Conservation (phyloP, 2,113 vertebrate species). For the Sitta europaea region DNA sequence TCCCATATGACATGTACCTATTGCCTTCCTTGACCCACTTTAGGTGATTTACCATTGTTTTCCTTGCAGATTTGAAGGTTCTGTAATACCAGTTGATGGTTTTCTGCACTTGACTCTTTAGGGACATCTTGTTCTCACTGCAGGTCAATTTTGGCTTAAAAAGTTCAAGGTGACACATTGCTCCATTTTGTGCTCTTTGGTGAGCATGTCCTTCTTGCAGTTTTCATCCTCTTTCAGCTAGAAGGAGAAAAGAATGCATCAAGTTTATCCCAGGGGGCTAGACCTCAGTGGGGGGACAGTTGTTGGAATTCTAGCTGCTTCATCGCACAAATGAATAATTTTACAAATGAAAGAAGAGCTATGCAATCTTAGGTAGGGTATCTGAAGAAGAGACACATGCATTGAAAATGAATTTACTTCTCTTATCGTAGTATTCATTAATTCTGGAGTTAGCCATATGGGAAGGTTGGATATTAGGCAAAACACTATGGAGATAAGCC, state of each 20-base stretch:
- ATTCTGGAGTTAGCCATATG: background rate
- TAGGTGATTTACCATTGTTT: background rate
- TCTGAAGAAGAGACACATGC: background rate
- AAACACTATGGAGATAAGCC: background rate
- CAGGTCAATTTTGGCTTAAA: background rate
- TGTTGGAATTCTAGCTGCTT: background rate
- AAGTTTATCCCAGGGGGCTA: background rate
- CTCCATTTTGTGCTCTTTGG: background rate
- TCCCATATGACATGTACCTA: rapidly evolving
- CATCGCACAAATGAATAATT: background rate
- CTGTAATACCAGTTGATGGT: background rate
- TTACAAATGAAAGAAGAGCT: background rate
- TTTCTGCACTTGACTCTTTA: background rate
- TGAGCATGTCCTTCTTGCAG: background rate
- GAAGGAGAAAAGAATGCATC: background rate
- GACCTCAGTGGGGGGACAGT: background rate
- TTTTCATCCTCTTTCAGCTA: background rate
- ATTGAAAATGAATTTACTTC: background rate
- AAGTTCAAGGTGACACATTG: background rate
- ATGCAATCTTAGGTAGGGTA: background rate
- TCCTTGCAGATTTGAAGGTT: background rate
- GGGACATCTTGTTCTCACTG: background rate
- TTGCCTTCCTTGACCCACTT: background rate
- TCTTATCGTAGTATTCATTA: background rate
- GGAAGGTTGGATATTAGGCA: background rate